Conservation (phyloP, 1,140 invertebrate species). For the Macrobrachium rosenbergii region DNA sequence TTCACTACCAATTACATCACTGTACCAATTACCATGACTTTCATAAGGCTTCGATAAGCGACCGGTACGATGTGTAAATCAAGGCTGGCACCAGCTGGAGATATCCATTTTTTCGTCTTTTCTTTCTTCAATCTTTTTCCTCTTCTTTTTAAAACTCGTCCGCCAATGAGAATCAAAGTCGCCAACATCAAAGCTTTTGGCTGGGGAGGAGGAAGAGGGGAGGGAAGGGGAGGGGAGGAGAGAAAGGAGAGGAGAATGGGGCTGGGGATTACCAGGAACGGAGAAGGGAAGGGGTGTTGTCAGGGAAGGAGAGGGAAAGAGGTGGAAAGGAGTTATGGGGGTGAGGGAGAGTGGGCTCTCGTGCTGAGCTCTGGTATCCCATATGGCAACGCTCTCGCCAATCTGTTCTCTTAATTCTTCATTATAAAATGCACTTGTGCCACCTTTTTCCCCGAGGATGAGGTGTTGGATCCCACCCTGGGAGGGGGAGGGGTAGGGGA, state of each 20-base stretch:
- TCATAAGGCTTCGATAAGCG: too few species aligned
- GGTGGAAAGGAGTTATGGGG: constrained; percentile 8
- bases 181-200: too few species aligned
- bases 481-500: background rate
- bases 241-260: constrained; percentile 17
- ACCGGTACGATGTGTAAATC: too few species aligned
- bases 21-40: too few species aligned
- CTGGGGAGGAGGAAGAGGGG: background rate
- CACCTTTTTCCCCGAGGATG: background rate
- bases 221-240: background rate
- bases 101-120: too few species aligned
- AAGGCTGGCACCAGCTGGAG: too few species aligned
- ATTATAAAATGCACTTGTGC: constrained; percentile 37
- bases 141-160: too few species aligned
- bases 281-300: background rate
- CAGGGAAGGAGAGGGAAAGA: constrained; percentile 24
- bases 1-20: too few species aligned
- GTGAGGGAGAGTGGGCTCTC: background rate
- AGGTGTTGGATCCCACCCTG: too few species aligned
- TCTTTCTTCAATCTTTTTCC: too few species aligned
- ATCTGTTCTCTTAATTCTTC: constrained; percentile 28
- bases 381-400: constrained; percentile 8
- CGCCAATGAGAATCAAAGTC: too few species aligned
- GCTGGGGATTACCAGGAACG: background rate
- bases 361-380: background rate